Evolutionary conservation across 2,113 vertebrate species (phyloP).

Genomic region (Osmerus eperlanus): DNA sequence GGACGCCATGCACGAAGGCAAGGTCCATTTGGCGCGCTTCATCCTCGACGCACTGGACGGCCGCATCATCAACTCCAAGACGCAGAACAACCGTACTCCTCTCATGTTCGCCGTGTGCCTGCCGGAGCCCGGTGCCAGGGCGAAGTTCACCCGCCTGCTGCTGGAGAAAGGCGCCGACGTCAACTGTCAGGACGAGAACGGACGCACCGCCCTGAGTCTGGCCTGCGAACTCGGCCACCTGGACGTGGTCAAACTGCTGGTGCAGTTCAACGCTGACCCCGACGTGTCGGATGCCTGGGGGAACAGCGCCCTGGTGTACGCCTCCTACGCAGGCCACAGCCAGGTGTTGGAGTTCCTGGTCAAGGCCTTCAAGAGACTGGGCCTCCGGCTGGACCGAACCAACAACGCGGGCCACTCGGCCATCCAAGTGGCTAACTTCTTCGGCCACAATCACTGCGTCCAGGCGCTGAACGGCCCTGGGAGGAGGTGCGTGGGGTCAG

Average conservation of each 20-base stretch:
- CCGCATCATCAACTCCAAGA: conserved; percentile 83
- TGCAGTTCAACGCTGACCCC: conserved; percentile 85
- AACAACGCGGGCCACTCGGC: conserved; percentile 81
- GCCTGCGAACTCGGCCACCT: conserved; percentile 84
- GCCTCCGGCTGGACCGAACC: conserved; percentile 76
- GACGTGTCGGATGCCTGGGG: conserved; percentile 80
- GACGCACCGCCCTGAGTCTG: conserved; percentile 81
- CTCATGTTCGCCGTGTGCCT: conserved; percentile 83
- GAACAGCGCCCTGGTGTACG: conserved; percentile 86
- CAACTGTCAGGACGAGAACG: conserved; percentile 80
- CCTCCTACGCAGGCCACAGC: conserved; percentile 81
- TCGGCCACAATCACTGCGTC: conserved; percentile 79
- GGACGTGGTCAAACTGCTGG: conserved; percentile 83
- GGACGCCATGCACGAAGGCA: conserved; percentile 85
- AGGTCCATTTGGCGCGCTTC: conserved; percentile 86
- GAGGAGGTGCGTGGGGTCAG: conserved; percentile 41
- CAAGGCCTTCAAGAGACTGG: conserved; percentile 85
- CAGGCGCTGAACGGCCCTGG: conserved; percentile 70
- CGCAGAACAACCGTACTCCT: conserved; percentile 81
- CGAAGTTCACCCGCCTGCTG: conserved; percentile 80
- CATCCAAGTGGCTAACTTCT: conserved; percentile 75
- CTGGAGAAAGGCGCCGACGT: conserved; percentile 84
- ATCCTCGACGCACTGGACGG: conserved; percentile 88
- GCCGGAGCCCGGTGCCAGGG: conserved; percentile 72
- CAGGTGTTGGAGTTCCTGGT: conserved; percentile 84